Percentiles rank a stretch among this genome's conserved stretches.
phyloP scores from a whole-genome alignment of 2,888 invertebrate species.

The Ectropis crepuscularia region DNA sequence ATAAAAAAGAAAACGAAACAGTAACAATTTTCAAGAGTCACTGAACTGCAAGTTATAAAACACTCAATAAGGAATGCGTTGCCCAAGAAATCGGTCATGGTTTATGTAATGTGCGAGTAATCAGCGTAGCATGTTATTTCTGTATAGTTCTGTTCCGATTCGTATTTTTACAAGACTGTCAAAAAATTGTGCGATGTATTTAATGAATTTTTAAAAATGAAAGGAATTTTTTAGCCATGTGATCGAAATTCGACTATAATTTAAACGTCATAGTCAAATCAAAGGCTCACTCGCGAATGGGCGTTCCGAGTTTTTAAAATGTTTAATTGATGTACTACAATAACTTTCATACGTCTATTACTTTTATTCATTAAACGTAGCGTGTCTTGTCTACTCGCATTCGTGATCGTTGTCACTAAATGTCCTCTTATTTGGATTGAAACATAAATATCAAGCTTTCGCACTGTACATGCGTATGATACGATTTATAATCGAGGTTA shows the following conservation, averaged over 20 bases:
- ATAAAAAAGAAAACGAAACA: not conserved
- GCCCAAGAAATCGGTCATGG: conserved; percentile 62
- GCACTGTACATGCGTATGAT: not conserved
- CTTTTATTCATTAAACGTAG: conserved; percentile 4
- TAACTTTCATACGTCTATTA: too few species aligned
- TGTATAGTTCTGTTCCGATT: conserved; percentile 9
- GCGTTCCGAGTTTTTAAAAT: not conserved
- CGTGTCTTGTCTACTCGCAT: conserved; percentile 12
- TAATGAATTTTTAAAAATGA: too few species aligned
- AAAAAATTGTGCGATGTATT: too few species aligned
- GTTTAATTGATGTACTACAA: not conserved
- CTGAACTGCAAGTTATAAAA: conserved; percentile 48
- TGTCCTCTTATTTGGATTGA: not conserved
- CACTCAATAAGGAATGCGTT: conserved; percentile 59
- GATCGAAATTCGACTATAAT: too few species aligned
- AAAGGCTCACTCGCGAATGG: too few species aligned
- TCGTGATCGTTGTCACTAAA: conserved; percentile 9
- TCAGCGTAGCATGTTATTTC: conserved; percentile 45
- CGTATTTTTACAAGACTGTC: conserved; percentile 20
- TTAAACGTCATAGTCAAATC: too few species aligned
- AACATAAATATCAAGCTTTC: conserved; percentile 10
- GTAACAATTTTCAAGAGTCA: conserved; percentile 20
- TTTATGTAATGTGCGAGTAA: conserved; percentile 54
- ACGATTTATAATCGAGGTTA: too few species aligned
- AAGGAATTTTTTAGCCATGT: too few species aligned